Conservation (phyloP, 2,888 invertebrate genomes). For the Drosophila cyrtoloma region DNA sequence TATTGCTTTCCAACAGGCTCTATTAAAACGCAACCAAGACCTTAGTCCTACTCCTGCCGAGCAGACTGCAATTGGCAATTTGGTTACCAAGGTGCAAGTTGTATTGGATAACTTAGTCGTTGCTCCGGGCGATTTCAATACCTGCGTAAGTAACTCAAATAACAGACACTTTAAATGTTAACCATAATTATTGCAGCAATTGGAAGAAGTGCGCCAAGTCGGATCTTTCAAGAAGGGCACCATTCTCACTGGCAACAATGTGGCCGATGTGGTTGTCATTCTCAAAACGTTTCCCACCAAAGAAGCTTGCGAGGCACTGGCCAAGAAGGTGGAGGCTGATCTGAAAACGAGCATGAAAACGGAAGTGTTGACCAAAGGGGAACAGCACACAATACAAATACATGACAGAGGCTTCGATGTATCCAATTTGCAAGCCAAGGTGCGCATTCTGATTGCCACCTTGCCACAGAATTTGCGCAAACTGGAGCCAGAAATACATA, state of each 20-base stretch:
- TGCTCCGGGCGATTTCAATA: slow-evolving; percentile 96
- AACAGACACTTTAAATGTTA: neutral
- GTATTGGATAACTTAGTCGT: slow-evolving; percentile 97
- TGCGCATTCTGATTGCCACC: slow-evolving; percentile 96
- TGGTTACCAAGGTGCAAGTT: slow-evolving; percentile 97
- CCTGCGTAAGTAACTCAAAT: slow-evolving; percentile 91
- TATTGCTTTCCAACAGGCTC: slow-evolving; percentile 87
- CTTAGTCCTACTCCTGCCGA: slow-evolving; percentile 96
- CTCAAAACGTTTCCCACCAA: slow-evolving; percentile 98
- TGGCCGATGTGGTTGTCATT: slow-evolving; percentile 98
- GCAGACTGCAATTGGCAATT: slow-evolving; percentile 95
- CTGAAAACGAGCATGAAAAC: slow-evolving; percentile 90
- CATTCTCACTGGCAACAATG: slow-evolving; percentile 97
- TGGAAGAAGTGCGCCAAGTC: slow-evolving; percentile 97
- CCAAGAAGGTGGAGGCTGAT: slow-evolving; percentile 94
- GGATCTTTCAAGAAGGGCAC: slow-evolving; percentile 99
- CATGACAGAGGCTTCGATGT: slow-evolving; percentile 95
- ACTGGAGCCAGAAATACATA: slow-evolving; percentile 94
- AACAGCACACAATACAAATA: slow-evolving; percentile 85
- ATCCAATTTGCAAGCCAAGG: slow-evolving; percentile 92
- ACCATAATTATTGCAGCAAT: slow-evolving; percentile 87
- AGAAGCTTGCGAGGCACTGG: slow-evolving; percentile 96
- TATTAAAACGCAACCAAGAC: slow-evolving; percentile 96
- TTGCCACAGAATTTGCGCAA: slow-evolving; percentile 97
- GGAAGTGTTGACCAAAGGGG: slow-evolving; percentile 88